Evolutionary conservation across 2,797 vertebrate species (phyloP), one percentile per base, ranked within the genome.

Genomic region (Geotrypetes seraphini): DNA sequence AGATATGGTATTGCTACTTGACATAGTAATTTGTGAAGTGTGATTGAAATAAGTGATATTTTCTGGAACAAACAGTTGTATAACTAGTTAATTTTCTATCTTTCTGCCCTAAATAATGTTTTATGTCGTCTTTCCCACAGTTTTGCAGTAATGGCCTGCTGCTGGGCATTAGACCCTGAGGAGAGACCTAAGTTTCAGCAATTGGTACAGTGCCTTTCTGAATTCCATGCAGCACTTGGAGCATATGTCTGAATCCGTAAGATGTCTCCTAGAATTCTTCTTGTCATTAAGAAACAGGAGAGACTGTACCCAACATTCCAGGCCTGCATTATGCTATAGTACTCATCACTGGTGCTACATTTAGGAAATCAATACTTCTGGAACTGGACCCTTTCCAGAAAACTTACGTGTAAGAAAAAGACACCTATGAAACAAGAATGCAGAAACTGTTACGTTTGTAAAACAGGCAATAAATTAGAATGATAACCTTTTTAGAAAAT

Each of bases 121-220:
- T n/a, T n/a, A n/a, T n/a, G n/a, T n/a, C n/a, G 25, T 60, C 16
- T 7, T 25, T 15, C 10, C 22, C 45, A 3, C 61, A 99, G 95
- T 47, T 98, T 99, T 77, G 95, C 96, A 36, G 96, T 99, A 48
- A 99, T 99, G 96, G 95, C 96, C 18, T 99, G 95, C 63, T 99
- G 94, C 57, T 98, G 95, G 96, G 96, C 95, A 17, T 71, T 99
- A 46, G 96, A 97, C 66, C 94, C 90, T 0, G 96, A 99, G 63
- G 96, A 99, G 66, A 83, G 95, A 66, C 96, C 96, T 29, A 99
- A 99, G 71, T 99, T 99, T 47, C 94, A 98, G 79, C 96, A 99
- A 79, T 77, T 98, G 16, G 96, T 99, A 32, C 96, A 99, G 75
- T 99, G 96, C 71, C 90, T 99, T 50, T 98, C 94, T 9, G 95